Conservation (phyloP, 2,113 vertebrate species). For the Eublepharis macularius region DNA sequence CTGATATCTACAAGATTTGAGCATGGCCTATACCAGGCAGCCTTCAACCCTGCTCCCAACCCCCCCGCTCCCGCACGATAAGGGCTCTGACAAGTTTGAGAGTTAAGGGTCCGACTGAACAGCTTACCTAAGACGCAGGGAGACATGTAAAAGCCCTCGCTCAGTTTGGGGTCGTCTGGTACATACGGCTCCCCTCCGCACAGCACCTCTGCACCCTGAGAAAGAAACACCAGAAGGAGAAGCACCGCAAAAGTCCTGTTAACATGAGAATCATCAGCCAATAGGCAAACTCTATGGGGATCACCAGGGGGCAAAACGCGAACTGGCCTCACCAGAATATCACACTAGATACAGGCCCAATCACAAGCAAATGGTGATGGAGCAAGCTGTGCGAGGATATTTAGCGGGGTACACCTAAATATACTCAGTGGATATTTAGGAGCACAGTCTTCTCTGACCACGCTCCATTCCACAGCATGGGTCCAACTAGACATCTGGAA, state of each 20-base stretch:
- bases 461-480: too few relatives aligned
- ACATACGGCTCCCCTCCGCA: constrained; percentile 86
- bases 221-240: constrained; percentile 16
- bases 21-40: neutral
- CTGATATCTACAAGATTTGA: neutral
- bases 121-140: constrained; percentile 90
- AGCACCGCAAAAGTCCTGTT: neutral
- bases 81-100: neutral
- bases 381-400: too few relatives aligned
- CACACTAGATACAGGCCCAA: too few relatives aligned
- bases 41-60: neutral
- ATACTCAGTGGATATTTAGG: too few relatives aligned
- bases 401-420: too few relatives aligned
- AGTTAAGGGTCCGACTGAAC: neutral
- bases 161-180: constrained; percentile 87
- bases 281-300: neutral
- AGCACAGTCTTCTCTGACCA: too few relatives aligned
- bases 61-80: neutral
- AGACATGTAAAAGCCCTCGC: constrained; percentile 88
- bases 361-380: too few relatives aligned
- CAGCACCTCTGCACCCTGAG: constrained; percentile 88
- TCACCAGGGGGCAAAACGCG: neutral
- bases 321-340: neutral
- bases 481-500: too few relatives aligned
- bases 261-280: neutral